Percentiles rank a stretch among this genome's conserved stretches.
Conservation (phyloP, 2,113 vertebrate genomes). For the Vidua chalybeata region DNA sequence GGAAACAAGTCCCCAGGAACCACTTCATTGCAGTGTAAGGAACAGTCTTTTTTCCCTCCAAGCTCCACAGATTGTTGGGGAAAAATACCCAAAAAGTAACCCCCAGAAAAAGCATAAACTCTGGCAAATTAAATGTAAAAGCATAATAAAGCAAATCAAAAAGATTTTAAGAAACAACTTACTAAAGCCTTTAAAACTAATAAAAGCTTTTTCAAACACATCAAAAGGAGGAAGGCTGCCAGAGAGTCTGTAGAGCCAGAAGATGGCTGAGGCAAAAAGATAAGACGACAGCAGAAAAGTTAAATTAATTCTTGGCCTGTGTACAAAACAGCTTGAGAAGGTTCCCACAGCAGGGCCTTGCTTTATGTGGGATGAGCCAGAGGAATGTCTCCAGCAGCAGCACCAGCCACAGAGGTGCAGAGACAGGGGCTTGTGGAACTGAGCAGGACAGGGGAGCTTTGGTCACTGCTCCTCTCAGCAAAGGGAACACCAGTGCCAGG, state of each 20-base stretch:
- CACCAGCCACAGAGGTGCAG: neutral
- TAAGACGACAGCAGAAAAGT: constrained; percentile 35
- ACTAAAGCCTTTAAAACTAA: constrained; percentile 58
- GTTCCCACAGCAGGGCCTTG: constrained; percentile 10
- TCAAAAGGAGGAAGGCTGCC: constrained; percentile 55
- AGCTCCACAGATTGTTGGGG: neutral
- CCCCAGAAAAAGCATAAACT: neutral
- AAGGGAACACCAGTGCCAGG: neutral
- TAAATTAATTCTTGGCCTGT: constrained; percentile 52
- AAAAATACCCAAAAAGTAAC: neutral
- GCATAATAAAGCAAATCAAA: constrained; percentile 39
- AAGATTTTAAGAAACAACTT: constrained; percentile 61
- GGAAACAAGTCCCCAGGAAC: neutral
- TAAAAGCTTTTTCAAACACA: constrained; percentile 55
- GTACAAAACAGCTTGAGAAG: neutral
- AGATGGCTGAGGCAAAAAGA: constrained; percentile 42
- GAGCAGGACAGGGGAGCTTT: neutral
- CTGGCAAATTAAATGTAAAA: constrained; percentile 20
- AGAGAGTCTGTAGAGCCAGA: constrained; percentile 12
- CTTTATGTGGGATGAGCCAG: neutral
- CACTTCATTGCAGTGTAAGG: neutral
- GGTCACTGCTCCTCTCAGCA: neutral
- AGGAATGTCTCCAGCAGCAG: neutral
- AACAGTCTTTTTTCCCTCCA: neutral
- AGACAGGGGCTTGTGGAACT: neutral